These are phyloP conservation scores for Laspeyria flexula DNA, from an alignment of 2,888 invertebrate genomes.

Conservation along the genomic window DNA sequence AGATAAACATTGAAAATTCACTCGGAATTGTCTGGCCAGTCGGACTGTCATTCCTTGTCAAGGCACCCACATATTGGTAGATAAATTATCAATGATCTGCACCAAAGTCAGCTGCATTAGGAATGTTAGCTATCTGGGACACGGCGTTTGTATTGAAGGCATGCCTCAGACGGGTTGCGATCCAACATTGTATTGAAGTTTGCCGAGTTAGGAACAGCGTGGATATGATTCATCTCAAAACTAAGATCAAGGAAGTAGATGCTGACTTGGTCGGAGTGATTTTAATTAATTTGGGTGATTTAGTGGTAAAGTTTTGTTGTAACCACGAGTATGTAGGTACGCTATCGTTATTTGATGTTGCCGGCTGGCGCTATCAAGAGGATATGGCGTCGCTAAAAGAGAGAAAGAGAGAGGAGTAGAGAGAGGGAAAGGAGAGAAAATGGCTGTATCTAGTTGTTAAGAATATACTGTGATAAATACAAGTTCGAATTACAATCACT, in stretches of 20 bases:
- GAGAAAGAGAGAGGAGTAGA: no score
- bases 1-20: slow-evolving; percentile 13
- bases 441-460: no score
- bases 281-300: background rate
- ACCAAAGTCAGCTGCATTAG: slow-evolving; percentile 37
- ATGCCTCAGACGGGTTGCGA: slow-evolving; percentile 51
- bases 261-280: background rate
- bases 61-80: slow-evolving; percentile 34
- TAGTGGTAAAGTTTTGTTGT: no score
- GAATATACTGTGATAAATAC: no score
- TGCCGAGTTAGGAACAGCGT: slow-evolving; percentile 13
- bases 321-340: no score
- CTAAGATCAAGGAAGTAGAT: background rate
- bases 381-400: no score
- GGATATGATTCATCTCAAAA: slow-evolving; percentile 9
- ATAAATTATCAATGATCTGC: slow-evolving; percentile 43
- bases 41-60: slow-evolving; percentile 20
- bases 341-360: no score
- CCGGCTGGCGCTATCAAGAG: no score
- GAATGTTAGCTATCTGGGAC: slow-evolving; percentile 43
- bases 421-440: no score
- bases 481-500: no score
- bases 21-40: background rate
- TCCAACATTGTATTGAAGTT: slow-evolving; percentile 42
- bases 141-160: slow-evolving; percentile 39